phyloP scores from a whole-genome alignment of 1,140 invertebrate species.

The Lepidurus apus region DNA sequence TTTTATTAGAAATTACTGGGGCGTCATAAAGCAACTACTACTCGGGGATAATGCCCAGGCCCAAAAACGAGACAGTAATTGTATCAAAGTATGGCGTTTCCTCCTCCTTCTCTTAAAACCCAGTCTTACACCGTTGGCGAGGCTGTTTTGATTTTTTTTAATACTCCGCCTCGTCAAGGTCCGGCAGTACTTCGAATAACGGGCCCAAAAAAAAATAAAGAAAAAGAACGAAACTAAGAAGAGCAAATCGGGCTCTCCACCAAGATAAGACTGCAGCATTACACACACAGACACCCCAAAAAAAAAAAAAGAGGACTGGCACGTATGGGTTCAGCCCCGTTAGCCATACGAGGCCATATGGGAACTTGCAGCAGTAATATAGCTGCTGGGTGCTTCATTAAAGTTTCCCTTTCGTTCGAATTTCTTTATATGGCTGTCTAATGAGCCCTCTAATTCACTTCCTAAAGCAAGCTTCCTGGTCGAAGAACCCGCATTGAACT shows the following conservation, averaged over 20 bases:
- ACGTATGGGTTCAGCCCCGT: background rate
- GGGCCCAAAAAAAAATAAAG: background rate
- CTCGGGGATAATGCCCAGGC: background rate
- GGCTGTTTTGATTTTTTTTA: background rate
- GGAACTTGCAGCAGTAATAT: background rate
- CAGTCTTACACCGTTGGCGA: background rate
- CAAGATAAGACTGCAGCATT: background rate
- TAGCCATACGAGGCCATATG: too few relatives aligned
- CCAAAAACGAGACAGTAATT: slow-evolving; percentile 11
- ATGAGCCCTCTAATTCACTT: background rate
- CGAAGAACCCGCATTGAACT: too few relatives aligned
- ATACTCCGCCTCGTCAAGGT: background rate
- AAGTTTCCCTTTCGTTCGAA: background rate
- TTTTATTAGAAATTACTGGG: background rate
- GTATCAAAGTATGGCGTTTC: background rate
- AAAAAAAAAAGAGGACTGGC: background rate
- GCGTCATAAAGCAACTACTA: background rate
- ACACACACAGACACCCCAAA: background rate
- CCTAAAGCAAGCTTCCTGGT: background rate
- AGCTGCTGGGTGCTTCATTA: background rate
- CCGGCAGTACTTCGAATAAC: background rate
- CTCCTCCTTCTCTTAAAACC: background rate
- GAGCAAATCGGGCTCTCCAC: background rate
- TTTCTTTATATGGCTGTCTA: background rate
- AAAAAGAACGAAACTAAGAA: background rate